Evolutionary conservation across 2,797 vertebrate species (phyloP), one percentile per base, ranked within the genome.

Genomic region (Semaprochilodus insignis): DNA sequence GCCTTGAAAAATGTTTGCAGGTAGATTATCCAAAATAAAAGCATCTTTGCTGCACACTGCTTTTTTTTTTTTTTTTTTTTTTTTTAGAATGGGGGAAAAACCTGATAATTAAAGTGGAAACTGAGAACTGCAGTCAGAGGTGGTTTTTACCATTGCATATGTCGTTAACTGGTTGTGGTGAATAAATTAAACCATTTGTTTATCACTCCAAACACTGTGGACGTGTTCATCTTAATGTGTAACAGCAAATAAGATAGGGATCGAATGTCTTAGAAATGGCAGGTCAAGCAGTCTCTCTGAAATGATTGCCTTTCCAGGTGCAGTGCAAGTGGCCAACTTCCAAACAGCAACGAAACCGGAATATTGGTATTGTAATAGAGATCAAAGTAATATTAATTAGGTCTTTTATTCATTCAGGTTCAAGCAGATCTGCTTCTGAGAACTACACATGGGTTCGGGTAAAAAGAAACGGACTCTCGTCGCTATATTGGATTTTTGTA

Each of bases 1-100:
- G 76, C 74, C 60, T 67, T 74, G 84, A 78, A 87, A 85, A 89
- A 78, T 70, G 66, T 65, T 81, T 77, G 4, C 74, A 70, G 77
- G 82, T 63, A 48, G 69, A 87, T 88, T 87, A 84, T 81, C 67
- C 34, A 6, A 21, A 85, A 40, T 72, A 77, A 82, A 86, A 72
- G 69, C 27, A 31, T 8, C 10, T 66, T 75, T 74, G 40, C 21
- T 55, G 55, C 66, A 60, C 36, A 63, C 52, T 44, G 73, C 25
- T 21, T 60, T 57, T 13, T 67, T 66, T 63, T 6, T 13, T 67
- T 66, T 63, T 6, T 13, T 67, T 66, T 63, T 6, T n/a, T n/a
- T 13, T 67, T 66, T 63, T 6, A 17, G 40, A 44, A 44, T 11
- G n/a, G 63, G 78, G 62, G 25, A 23, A n/a, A 57, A 78, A 77